Evolutionary conservation across 1,140 invertebrate genomes (phyloP).

Genomic region (Trypoxylus dichotomus): DNA sequence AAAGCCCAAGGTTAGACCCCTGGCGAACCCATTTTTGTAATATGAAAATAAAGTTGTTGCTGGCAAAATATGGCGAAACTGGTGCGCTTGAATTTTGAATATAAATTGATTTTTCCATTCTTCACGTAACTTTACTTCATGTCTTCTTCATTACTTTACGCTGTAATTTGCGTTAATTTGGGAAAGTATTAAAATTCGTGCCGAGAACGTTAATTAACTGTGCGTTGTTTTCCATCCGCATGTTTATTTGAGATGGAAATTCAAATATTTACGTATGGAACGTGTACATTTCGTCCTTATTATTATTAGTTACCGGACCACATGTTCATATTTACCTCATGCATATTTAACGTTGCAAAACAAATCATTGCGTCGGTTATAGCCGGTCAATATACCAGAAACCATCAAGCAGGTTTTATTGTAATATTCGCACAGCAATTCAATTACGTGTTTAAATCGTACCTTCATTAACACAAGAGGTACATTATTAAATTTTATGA

Average conservation of each 20-base stretch:
- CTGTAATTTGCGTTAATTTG: background rate
- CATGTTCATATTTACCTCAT: background rate
- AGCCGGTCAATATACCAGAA: background rate
- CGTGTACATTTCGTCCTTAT: background rate
- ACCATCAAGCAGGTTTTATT: background rate
- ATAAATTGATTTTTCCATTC: too few relatives aligned
- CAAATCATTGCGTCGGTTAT: background rate
- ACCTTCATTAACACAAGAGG: too few relatives aligned
- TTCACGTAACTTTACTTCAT: too few relatives aligned
- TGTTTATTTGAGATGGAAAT: conserved; percentile 2
- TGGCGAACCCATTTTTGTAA: too few relatives aligned
- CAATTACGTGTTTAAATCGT: too few relatives aligned
- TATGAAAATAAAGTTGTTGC: too few relatives aligned
- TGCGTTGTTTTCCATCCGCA: background rate
- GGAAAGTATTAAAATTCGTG: background rate
- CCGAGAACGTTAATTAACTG: background rate
- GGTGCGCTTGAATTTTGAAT: too few relatives aligned
- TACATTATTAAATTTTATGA: too few relatives aligned
- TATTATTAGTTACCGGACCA: background rate
- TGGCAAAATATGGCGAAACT: too few relatives aligned
- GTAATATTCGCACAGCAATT: too few relatives aligned
- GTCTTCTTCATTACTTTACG: background rate
- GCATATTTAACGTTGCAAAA: conserved; percentile 2
- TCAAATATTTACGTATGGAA: conserved; percentile 11
- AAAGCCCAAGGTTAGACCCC: too few relatives aligned